A percentile compares a stretch with the other conserved stretches of the same genome.
phyloP scores from a whole-genome alignment of 2,113 vertebrate species.

The Sigmodon hispidus region DNA sequence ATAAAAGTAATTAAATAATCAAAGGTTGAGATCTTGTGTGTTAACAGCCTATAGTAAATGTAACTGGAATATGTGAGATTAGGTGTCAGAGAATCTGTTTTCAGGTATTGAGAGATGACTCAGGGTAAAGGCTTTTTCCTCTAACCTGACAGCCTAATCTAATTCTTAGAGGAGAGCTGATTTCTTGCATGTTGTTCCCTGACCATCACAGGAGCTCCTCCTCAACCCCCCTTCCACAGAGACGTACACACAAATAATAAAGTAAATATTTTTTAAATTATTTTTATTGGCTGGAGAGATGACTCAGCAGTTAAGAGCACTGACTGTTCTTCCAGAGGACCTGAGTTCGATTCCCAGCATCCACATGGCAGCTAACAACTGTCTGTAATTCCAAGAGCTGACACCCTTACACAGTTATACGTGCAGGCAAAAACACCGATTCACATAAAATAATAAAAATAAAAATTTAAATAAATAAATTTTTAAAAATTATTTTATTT shows the following conservation, averaged over 20 bases:
- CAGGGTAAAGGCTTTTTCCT: neutral
- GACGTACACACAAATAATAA: neutral
- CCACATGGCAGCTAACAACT: too few species aligned
- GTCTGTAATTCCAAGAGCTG: too few species aligned
- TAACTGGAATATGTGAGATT: conserved; percentile 11
- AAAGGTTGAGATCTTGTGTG: neutral
- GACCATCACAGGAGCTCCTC: neutral
- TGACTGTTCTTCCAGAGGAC: too few species aligned
- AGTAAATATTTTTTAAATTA: neutral
- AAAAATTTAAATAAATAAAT: too few species aligned
- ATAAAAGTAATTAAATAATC: neutral
- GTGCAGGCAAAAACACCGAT: too few species aligned
- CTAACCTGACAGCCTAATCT: too few species aligned
- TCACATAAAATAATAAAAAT: too few species aligned
- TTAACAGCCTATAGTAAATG: conserved; percentile 13
- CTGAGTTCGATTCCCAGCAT: too few species aligned
- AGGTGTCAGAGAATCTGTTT: neutral
- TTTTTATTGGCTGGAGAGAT: too few species aligned
- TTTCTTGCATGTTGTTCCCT: neutral
- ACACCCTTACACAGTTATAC: too few species aligned
- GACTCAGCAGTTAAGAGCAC: too few species aligned
- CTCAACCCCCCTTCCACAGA: neutral
- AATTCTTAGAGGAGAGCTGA: neutral
- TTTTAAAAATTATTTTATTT: conserved; percentile 43
- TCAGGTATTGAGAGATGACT: neutral